Evolutionary conservation across 2,888 invertebrate species (phyloP).

Genomic region (Drosophila incognita): DNA sequence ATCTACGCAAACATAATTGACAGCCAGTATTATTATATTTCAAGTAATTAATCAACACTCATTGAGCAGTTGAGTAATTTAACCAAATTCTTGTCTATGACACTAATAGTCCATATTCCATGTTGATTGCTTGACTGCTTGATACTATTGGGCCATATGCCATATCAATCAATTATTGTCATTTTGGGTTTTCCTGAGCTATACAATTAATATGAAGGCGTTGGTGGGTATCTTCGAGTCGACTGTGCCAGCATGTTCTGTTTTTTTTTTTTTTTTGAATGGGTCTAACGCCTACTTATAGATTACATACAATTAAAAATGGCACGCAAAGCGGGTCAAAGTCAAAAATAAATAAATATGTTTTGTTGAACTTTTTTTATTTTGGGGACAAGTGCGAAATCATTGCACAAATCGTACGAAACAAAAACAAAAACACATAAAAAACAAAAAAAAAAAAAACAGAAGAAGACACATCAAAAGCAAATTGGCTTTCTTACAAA

Average conservation of each 20-base stretch:
- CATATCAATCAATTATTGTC: neutral
- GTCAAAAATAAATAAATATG: conserved; percentile 56
- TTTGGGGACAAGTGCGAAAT: conserved; percentile 52
- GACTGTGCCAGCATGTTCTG: neutral
- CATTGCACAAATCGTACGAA: conserved; percentile 58
- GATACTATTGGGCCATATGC: neutral
- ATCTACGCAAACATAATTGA: neutral
- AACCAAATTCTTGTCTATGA: conserved; percentile 8
- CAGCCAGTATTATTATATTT: neutral
- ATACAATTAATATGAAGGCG: neutral
- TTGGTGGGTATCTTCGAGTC: neutral
- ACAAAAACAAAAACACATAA: conserved; percentile 15
- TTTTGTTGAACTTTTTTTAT: conserved; percentile 34
- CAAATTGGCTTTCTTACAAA: conserved; percentile 77
- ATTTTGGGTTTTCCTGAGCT: neutral
- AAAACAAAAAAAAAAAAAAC: neutral
- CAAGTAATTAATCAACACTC: conserved; percentile 19
- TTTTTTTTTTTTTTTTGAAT: neutral
- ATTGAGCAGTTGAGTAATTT: conserved; percentile 6
- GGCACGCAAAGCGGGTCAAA: conserved; percentile 72
- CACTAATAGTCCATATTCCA: conserved; percentile 1
- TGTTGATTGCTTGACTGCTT: neutral
- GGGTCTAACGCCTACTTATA: conserved; percentile 43
- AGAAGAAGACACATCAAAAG: conserved; percentile 22
- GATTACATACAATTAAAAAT: conserved; percentile 53